Base-by-base conservation (phyloP, 2,113 vertebrate genomes). In the Stomatorhinus ivindoensis region DNA sequence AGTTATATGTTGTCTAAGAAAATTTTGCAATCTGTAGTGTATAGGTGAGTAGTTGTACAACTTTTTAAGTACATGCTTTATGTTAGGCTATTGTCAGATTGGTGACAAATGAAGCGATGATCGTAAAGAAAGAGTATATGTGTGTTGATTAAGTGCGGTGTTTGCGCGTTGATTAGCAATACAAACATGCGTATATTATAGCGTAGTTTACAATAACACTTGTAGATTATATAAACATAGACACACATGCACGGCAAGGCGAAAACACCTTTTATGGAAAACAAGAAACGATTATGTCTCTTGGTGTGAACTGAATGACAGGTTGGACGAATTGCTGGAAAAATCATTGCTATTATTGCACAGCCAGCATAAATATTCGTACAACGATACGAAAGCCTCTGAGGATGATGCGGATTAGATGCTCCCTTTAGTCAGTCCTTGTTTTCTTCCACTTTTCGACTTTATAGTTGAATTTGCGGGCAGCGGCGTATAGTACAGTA, bases 81-180 rank as follows among this genome's bases (percentile, higher is more conserved):
- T 76, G 73, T 80, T 80, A 15, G 73, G 73, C 65, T 42, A 39
- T 69, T 39, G 83, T 87, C 76, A 27, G n/a, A 35, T 47, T 86
- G 86, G 65, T 86, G 80, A 58, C 58, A 88, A 88, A 76, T 76
- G 42, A 82, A 15, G 5, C 65, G 83, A 53, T 88, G 82, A 47
- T 87, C 15, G n/a, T 47, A 48, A 82, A 83, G 87, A 88, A 42
- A 90, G 83, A 48, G 83, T n/a, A 80, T 53, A 89, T 53, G 87
- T 90, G 90, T 91, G 89, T 89, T 91, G 89, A 90, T 91, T 91
- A 91, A 91, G 89, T 92, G 92, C 73, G 58, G 86, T 91, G 91
- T 92, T 92, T 93, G 89, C 89, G 76, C 31, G 90, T 93, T 92
- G 91, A 92, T 93, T 90, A 92, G 87, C 91, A 91, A 91, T 91